A percentile compares a stretch with the other conserved stretches of the same genome.
Conservation (phyloP, 2,113 vertebrate species). For the Amphilophus citrinellus region DNA sequence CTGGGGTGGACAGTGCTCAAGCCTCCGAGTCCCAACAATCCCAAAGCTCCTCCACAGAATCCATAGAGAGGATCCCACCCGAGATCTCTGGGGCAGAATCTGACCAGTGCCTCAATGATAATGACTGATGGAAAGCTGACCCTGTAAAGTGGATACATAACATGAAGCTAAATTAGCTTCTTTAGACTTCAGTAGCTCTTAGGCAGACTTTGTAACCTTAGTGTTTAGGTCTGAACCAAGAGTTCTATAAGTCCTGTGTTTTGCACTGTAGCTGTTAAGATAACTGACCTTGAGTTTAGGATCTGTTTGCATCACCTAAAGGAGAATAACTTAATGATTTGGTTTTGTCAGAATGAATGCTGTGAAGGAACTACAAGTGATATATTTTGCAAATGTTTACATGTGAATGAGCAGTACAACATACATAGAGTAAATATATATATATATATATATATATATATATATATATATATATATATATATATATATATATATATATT, state of each 20-base stretch:
- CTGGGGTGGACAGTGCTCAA: constrained; percentile 70
- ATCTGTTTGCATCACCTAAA: background rate
- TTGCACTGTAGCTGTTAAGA: background rate
- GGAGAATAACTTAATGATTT: background rate
- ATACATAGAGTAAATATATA: constrained; percentile 22
- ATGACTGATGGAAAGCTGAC: background rate
- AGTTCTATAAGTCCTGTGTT: background rate
- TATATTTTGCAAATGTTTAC: constrained; percentile 61
- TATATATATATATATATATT: background rate
- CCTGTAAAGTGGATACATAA: background rate
- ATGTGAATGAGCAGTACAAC: constrained; percentile 33
- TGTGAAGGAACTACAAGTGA: constrained; percentile 23
- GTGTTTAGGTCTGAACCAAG: constrained; percentile 19
- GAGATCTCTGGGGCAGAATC: constrained; percentile 44
- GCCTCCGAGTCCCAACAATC: constrained; percentile 22
- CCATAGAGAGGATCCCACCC: constrained; percentile 53
- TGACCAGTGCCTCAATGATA: constrained; percentile 61
- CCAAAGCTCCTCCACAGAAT: constrained; percentile 59
- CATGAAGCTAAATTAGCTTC: background rate
- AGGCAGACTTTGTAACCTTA: background rate
- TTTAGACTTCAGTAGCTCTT: background rate
- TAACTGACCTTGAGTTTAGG: background rate
- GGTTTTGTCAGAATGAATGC: background rate
- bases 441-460: constrained; percentile 6
- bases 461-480: constrained; percentile 15